These are phyloP conservation scores for Phyllostomus discolor DNA, from an alignment of 2,113 vertebrate species.

Conservation along the genomic window DNA sequence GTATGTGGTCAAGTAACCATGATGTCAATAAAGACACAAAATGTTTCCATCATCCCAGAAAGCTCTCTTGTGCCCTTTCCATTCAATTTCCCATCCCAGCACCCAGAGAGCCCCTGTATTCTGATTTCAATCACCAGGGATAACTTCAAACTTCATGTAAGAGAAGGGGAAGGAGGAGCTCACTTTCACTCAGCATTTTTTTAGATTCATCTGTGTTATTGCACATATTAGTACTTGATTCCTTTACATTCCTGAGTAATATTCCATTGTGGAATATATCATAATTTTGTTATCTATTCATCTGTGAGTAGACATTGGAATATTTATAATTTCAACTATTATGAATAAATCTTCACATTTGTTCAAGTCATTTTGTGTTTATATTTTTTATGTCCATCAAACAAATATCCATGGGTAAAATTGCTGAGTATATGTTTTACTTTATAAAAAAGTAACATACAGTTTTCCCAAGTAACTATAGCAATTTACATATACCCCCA, in stretches of 20 bases:
- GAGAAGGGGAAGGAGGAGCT: not conserved
- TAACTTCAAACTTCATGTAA: not conserved
- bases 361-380: not conserved
- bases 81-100: not conserved
- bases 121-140: not conserved
- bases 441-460: not conserved
- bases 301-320: not conserved
- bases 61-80: not conserved
- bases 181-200: not conserved
- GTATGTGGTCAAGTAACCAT: not conserved
- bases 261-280: not conserved
- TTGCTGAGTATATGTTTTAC: not conserved
- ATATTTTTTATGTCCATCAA: not conserved
- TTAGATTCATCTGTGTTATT: not conserved
- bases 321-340: not conserved
- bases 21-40: not conserved
- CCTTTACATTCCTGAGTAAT: not conserved
- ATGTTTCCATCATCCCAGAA: not conserved
- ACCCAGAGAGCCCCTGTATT: not conserved
- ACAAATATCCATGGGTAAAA: not conserved
- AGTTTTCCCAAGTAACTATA: not conserved
- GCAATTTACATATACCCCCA: not conserved
- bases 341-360: not conserved
- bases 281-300: not conserved
- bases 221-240: not conserved